These are phyloP conservation scores for Chymomyza procnemis DNA, from an alignment of 2,888 invertebrate genomes.

Conservation along the genomic window DNA sequence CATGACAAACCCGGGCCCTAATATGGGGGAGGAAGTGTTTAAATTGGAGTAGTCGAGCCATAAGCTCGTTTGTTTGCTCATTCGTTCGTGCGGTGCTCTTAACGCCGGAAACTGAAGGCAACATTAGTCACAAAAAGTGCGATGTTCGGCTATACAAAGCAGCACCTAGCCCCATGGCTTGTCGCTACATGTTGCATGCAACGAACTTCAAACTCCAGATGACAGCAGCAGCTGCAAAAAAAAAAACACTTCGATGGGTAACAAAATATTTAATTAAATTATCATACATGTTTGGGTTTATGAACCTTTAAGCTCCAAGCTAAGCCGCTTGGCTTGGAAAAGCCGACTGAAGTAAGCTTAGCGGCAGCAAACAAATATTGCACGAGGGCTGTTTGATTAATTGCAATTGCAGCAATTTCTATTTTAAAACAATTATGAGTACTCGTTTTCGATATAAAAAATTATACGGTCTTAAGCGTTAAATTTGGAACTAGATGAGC, in stretches of 20 bases:
- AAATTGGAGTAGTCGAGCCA: conserved; percentile 61
- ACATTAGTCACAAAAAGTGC: conserved; percentile 40
- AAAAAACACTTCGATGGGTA: conserved; percentile 16
- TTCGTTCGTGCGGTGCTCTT: conserved; percentile 26
- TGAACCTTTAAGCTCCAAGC: conserved; percentile 1
- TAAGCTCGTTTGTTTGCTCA: conserved; percentile 57
- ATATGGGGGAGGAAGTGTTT: conserved; percentile 67
- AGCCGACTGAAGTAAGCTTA: background rate
- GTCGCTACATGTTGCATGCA: no score
- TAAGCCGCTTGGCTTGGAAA: conserved; percentile 6
- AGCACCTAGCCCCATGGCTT: no score
- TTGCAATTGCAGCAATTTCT: no score
- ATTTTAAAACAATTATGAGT: no score
- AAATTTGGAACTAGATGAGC: no score
- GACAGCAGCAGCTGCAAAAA: conserved; percentile 16
- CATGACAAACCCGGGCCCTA: conserved; percentile 66
- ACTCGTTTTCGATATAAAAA: no score
- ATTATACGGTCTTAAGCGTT: no score
- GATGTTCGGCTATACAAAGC: conserved; percentile 17
- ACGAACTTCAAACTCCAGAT: background rate
- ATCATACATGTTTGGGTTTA: conserved; percentile 14
- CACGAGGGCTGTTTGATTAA: background rate
- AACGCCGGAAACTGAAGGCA: conserved; percentile 62
- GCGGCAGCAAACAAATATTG: background rate
- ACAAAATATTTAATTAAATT: conserved; percentile 54